These are phyloP conservation scores for Lasius platythorax DNA, from an alignment of 2,888 invertebrate species.

Conservation along the genomic window DNA sequence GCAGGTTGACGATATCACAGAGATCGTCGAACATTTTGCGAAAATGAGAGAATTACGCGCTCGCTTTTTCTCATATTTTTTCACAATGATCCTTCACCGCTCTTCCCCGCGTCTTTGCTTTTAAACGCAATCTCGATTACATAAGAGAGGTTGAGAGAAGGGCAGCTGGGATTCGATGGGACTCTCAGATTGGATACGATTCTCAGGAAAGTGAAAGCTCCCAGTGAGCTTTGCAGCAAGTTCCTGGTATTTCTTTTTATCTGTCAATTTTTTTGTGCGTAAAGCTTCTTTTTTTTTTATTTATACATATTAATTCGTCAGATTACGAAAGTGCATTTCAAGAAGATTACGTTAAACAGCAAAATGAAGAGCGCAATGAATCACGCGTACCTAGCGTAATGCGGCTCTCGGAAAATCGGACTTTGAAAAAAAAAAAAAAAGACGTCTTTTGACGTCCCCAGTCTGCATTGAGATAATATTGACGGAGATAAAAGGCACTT, in stretches of 20 bases:
- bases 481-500: slow-evolving; percentile 40
- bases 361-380: slow-evolving; percentile 2
- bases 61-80: not conserved
- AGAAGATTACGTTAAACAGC: not conserved
- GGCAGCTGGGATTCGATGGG: slow-evolving; percentile 23
- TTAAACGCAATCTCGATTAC: slow-evolving; percentile 19
- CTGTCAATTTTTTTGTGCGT: not conserved
- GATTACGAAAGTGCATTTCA: not conserved
- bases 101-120: not conserved
- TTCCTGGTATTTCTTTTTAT: not conserved
- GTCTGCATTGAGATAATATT: slow-evolving; percentile 37
- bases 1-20: not conserved
- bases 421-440: not conserved
- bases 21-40: not conserved
- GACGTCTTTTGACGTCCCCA: slow-evolving; percentile 10
- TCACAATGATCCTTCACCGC: not conserved
- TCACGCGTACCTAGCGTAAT: not conserved
- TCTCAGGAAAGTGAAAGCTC: slow-evolving; percentile 69
- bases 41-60: slow-evolving; percentile 7
- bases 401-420: not conserved
- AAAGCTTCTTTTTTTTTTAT: not conserved
- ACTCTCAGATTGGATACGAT: slow-evolving; percentile 58
- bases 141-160: not conserved
- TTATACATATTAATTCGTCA: not conserved
- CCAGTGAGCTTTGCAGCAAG: slow-evolving; percentile 3